Conservation (phyloP, 1,140 invertebrate genomes). For the Drosophila sp. region DNA sequence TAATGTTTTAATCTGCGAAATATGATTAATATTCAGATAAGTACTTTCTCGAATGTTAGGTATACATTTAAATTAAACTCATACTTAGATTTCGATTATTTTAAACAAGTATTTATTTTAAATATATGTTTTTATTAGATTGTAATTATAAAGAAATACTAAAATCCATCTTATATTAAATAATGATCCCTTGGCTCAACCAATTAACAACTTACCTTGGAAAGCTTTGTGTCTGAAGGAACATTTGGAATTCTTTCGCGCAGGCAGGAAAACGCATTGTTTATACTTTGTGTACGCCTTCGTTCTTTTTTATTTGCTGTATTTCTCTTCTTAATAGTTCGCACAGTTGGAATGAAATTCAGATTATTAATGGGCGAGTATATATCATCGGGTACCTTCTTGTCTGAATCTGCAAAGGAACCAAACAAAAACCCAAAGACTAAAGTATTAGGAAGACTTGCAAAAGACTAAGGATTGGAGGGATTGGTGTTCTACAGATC, state of each 20-base stretch:
- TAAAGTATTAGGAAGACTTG: too few relatives aligned
- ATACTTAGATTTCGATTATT: not conserved
- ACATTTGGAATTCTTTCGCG: conserved; percentile 98
- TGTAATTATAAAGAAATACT: too few relatives aligned
- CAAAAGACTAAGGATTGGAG: not conserved
- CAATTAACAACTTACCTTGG: conserved; percentile 87
- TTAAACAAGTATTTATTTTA: not conserved
- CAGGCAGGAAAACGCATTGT: conserved; percentile 96
- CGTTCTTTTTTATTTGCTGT: conserved; percentile 98
- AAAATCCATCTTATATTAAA: too few relatives aligned
- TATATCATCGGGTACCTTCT: conserved; percentile 46
- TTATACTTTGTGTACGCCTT: conserved; percentile 96
- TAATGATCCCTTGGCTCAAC: too few relatives aligned
- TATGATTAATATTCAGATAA: not conserved
- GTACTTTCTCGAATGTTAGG: too few relatives aligned
- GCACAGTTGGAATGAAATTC: conserved; percentile 84
- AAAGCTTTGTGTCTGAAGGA: conserved; percentile 96
- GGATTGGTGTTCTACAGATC: too few relatives aligned
- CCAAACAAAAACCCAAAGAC: not conserved
- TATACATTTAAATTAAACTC: too few relatives aligned
- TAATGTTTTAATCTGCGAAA: conserved; percentile 93
- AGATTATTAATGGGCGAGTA: conserved; percentile 47
- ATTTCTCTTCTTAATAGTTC: conserved; percentile 89
- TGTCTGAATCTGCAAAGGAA: conserved; percentile 54
- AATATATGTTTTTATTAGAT: too few relatives aligned